Evolutionary conservation across 2,888 invertebrate genomes (phyloP).

Genomic region (Aphidius colemani): DNA sequence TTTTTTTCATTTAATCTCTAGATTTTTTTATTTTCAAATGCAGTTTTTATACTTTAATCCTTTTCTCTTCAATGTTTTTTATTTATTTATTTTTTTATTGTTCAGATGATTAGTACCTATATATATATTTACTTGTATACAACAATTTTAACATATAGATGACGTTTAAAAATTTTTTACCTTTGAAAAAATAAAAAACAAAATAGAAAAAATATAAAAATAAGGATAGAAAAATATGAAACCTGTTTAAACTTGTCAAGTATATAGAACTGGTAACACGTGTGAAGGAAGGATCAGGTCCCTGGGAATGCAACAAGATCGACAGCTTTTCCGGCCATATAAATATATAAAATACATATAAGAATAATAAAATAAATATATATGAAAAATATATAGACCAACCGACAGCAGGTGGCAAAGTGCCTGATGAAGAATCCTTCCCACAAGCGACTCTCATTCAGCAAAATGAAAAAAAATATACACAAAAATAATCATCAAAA

Average conservation of each 20-base stretch:
- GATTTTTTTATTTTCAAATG: not conserved
- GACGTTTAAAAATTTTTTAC: not conserved
- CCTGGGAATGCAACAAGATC: conserved; percentile 16
- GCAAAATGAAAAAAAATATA: too few relatives aligned
- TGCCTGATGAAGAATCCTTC: too few relatives aligned
- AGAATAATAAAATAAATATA: too few relatives aligned
- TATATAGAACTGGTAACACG: conserved; percentile 6
- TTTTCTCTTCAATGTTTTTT: not conserved
- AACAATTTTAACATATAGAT: not conserved
- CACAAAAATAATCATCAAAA: too few relatives aligned
- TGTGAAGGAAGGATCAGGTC: not conserved
- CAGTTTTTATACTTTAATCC: too few relatives aligned
- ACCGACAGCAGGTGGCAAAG: conserved; percentile 4
- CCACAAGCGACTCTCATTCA: too few relatives aligned
- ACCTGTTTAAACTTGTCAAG: too few relatives aligned
- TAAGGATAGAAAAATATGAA: not conserved
- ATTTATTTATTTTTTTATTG: conserved; percentile 13
- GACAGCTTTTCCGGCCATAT: conserved; percentile 8
- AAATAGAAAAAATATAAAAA: conserved; percentile 1
- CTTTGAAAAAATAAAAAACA: not conserved
- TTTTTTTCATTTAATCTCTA: too few relatives aligned
- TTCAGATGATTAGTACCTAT: not conserved
- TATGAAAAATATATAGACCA: too few relatives aligned
- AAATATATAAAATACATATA: too few relatives aligned
- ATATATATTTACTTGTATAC: too few relatives aligned